A percentile compares a stretch with the other conserved stretches of the same genome.
Conservation (phyloP, 2,888 invertebrate genomes). For the Clusia tigrina region DNA sequence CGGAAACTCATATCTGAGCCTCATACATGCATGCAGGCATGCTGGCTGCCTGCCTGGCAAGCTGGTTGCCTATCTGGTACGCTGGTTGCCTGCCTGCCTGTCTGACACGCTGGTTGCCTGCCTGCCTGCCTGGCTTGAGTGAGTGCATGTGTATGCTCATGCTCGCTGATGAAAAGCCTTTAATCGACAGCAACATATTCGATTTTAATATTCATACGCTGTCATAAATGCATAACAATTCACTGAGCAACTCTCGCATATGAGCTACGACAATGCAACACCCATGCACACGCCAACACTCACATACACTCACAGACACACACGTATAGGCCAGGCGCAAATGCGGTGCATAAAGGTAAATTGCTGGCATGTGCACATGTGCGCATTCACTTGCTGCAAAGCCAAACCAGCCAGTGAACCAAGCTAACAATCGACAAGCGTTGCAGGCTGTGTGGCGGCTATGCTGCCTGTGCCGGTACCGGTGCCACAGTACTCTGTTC, state of each 20-base stretch:
- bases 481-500: too few relatives aligned
- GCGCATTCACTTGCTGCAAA: slow-evolving; percentile 10
- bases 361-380: too few relatives aligned
- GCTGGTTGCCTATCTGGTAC: too few relatives aligned
- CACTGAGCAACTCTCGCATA: neutral
- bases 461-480: neutral
- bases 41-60: neutral
- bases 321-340: too few relatives aligned
- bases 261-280: neutral
- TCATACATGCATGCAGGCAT: slow-evolving; percentile 14
- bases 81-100: neutral
- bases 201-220: slow-evolving; percentile 60
- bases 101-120: neutral
- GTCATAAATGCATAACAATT: slow-evolving; percentile 52
- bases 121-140: slow-evolving; percentile 4
- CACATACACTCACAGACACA: neutral
- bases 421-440: slow-evolving; percentile 5
- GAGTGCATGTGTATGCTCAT: slow-evolving; percentile 11
- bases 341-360: too few relatives aligned
- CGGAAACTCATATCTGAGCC: slow-evolving; percentile 55
- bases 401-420: neutral
- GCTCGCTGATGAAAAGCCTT: slow-evolving; percentile 49
- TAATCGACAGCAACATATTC: slow-evolving; percentile 60
- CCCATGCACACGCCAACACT: neutral
- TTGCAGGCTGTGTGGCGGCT: neutral